Evolutionary conservation across 2,797 vertebrate species (phyloP).

Genomic region (Trachurus trachurus): DNA sequence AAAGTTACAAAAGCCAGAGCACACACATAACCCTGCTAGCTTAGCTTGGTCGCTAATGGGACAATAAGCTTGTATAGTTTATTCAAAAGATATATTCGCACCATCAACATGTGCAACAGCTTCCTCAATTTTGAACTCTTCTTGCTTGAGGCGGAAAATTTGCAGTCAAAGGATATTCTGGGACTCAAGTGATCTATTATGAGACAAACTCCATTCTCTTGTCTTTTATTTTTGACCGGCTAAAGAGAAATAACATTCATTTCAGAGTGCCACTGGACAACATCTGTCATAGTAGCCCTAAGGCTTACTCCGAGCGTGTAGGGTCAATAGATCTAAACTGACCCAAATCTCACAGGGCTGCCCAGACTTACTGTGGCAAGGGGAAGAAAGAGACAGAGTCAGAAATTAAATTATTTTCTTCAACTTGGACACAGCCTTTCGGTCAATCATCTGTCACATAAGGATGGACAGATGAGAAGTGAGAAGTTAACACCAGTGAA

Average conservation of each 20-base stretch:
- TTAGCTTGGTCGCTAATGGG: neutral
- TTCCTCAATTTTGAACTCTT: neutral
- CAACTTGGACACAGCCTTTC: conserved; percentile 36
- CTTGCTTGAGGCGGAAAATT: neutral
- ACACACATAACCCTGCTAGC: neutral
- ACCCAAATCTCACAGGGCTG: conserved; percentile 76
- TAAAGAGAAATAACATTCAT: conserved; percentile 34
- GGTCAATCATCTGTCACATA: conserved; percentile 50
- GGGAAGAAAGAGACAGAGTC: conserved; percentile 51
- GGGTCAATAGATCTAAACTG: conserved; percentile 74
- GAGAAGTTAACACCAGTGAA: conserved; percentile 35
- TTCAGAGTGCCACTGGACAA: conserved; percentile 55
- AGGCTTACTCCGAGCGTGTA: conserved; percentile 65
- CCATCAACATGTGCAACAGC: neutral
- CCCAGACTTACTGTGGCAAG: conserved; percentile 36
- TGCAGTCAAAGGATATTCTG: neutral
- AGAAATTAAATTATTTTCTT: conserved; percentile 63
- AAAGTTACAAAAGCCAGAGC: neutral
- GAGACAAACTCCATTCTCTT: neutral
- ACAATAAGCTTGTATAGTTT: neutral
- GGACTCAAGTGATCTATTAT: conserved; percentile 14
- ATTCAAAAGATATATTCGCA: neutral
- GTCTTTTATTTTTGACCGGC: conserved; percentile 16
- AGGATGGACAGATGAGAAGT: conserved; percentile 50
- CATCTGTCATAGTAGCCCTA: conserved; percentile 73